These are phyloP conservation scores for Huso huso DNA, from an alignment of 2,797 vertebrate species.

Conservation along the genomic window DNA sequence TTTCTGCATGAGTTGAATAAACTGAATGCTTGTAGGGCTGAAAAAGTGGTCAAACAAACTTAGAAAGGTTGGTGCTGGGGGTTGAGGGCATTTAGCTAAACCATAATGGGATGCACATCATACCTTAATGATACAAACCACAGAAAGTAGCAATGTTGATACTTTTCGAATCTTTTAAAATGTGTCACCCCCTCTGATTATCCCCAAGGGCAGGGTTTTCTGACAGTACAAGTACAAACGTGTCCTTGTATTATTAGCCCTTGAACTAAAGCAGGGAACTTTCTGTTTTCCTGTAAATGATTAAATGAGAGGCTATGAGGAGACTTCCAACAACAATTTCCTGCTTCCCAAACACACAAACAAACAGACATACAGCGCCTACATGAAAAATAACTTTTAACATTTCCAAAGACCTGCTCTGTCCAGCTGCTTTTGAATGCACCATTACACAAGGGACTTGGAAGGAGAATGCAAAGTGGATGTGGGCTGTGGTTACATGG, in stretches of 20 bases:
- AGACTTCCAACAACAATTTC: constrained; percentile 50
- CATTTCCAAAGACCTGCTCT: neutral
- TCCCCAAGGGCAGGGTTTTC: constrained; percentile 2
- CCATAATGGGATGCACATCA: constrained; percentile 1
- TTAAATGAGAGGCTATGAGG: constrained; percentile 30
- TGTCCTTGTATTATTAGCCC: constrained; percentile 33
- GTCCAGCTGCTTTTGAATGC: neutral
- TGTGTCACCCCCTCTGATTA: constrained; percentile 5
- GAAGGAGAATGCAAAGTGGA: constrained; percentile 6
- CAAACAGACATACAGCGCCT: constrained; percentile 27
- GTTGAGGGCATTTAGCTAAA: constrained; percentile 14
- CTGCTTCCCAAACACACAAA: constrained; percentile 30
- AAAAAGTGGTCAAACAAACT: constrained; percentile 13
- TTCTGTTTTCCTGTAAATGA: constrained; percentile 50
- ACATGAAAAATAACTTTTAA: constrained; percentile 22
- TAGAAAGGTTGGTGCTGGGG: constrained; percentile 13
- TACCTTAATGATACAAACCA: constrained; percentile 31
- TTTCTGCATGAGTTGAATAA: neutral
- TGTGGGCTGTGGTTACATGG: constrained; percentile 2
- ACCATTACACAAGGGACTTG: neutral
- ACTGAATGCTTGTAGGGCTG: constrained; percentile 8
- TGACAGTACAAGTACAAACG: constrained; percentile 16
- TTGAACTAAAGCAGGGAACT: constrained; percentile 36
- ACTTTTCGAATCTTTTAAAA: neutral
- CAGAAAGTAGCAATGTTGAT: neutral